phyloP scores from a whole-genome alignment of 2,113 vertebrate genomes.

The Pelecanus crispus region DNA sequence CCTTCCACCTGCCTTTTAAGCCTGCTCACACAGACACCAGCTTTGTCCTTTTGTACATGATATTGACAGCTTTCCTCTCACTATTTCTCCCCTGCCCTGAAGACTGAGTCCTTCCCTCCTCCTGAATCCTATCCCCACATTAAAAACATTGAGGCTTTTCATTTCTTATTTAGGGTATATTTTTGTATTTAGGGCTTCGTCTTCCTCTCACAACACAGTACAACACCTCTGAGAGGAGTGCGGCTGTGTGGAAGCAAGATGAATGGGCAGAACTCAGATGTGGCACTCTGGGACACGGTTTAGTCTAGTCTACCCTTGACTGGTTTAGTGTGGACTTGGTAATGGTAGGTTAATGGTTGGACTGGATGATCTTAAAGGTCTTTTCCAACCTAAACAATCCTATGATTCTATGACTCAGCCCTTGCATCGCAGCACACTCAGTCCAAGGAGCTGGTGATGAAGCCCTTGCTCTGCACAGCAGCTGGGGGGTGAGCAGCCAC shows the following conservation, averaged over 20 bases:
- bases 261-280: too few relatives aligned
- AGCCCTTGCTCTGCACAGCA: background rate
- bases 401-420: background rate
- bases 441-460: background rate
- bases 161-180: background rate
- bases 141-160: background rate
- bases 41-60: background rate
- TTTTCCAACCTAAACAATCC: too few relatives aligned
- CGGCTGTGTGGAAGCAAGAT: background rate
- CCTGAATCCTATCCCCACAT: background rate
- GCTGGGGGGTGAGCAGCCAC: background rate
- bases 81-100: background rate
- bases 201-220: background rate
- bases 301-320: too few relatives aligned
- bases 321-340: too few relatives aligned
- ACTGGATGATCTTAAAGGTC: too few relatives aligned
- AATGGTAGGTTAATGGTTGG: too few relatives aligned
- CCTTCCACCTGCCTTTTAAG: background rate
- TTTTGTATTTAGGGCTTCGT: background rate
- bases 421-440: accelerated
- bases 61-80: background rate
- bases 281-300: too few relatives aligned
- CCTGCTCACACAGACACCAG: background rate
- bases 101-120: background rate
- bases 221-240: background rate